A percentile compares a stretch with the other conserved stretches of the same genome.
Conservation (phyloP, 37 sponge, comb jelly and placozoan genomes). For the Halichondria panicea region DNA sequence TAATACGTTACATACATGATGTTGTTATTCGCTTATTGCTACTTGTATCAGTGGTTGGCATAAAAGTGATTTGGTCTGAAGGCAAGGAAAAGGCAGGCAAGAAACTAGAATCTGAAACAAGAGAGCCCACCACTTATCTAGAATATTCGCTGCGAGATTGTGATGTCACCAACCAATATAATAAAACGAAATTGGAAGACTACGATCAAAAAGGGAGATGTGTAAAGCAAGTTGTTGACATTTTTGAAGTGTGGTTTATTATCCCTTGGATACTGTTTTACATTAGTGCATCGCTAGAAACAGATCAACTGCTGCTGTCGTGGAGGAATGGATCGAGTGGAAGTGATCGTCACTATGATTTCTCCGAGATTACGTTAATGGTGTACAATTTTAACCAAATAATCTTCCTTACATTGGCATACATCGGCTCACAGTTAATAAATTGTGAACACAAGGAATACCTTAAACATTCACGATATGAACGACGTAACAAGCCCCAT, state of each 20-base stretch:
- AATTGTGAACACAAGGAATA: not conserved
- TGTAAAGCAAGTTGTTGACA: not conserved
- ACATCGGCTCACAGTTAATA: not conserved
- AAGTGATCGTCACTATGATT: not conserved
- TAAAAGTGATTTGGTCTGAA: no score
- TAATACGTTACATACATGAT: not conserved
- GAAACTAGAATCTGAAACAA: no score
- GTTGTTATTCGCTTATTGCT: not conserved
- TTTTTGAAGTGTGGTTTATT: constrained; percentile 2
- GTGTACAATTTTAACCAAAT: not conserved
- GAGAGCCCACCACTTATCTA: no score
- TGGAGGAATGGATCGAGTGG: not conserved
- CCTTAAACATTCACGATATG: not conserved
- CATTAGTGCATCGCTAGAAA: not conserved
- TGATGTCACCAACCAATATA: not conserved
- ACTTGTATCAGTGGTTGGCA: no score
- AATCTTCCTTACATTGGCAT: not conserved
- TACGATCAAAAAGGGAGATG: not conserved
- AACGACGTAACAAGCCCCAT: not conserved
- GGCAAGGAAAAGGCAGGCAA: no score
- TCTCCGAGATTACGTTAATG: not conserved
- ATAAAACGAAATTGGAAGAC: not conserved
- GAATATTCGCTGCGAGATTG: not conserved
- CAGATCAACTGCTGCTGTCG: not conserved
- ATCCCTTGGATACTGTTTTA: not conserved